Evolutionary conservation across 2,113 vertebrate genomes (phyloP).

Genomic region (Oostethus manadensis): DNA sequence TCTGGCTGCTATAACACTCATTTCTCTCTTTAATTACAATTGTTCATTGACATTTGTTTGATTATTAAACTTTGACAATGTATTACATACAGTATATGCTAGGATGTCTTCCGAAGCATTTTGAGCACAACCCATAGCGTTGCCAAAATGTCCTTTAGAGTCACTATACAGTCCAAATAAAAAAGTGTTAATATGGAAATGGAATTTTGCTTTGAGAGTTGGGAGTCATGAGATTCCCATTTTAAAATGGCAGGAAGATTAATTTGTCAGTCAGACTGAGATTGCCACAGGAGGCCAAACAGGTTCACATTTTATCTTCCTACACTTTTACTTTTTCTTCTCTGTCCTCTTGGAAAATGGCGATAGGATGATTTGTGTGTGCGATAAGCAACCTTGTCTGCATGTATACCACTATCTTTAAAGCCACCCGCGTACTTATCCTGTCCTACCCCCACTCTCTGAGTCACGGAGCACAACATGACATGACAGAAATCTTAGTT

Average conservation of each 20-base stretch:
- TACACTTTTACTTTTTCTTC: conserved; percentile 9
- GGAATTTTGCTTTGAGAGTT: conserved; percentile 10
- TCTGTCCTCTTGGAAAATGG: conserved; percentile 11
- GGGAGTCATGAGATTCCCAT: conserved; percentile 46
- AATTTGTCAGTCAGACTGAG: conserved; percentile 58
- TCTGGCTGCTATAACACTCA: no score
- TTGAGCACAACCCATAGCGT: no score
- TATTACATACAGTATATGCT: no score
- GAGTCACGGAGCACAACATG: conserved; percentile 8
- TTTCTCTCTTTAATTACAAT: no score
- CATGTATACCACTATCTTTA: conserved; percentile 34
- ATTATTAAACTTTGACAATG: no score
- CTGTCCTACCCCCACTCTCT: conserved; percentile 5
- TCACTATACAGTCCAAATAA: no score
- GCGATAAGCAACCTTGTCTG: conserved; percentile 39
- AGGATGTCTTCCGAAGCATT: no score
- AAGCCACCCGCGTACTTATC: conserved; percentile 20
- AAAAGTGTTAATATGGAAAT: conserved; percentile 4
- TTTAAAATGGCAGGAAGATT: conserved; percentile 57
- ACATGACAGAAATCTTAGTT: background rate
- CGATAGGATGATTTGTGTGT: conserved; percentile 34
- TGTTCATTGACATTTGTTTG: no score
- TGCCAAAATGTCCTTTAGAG: no score
- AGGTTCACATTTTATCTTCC: conserved; percentile 54
- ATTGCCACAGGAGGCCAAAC: conserved; percentile 55